phyloP scores from a whole-genome alignment of 2,888 invertebrate genomes.

The Imbricaverruca yamaguchii region DNA sequence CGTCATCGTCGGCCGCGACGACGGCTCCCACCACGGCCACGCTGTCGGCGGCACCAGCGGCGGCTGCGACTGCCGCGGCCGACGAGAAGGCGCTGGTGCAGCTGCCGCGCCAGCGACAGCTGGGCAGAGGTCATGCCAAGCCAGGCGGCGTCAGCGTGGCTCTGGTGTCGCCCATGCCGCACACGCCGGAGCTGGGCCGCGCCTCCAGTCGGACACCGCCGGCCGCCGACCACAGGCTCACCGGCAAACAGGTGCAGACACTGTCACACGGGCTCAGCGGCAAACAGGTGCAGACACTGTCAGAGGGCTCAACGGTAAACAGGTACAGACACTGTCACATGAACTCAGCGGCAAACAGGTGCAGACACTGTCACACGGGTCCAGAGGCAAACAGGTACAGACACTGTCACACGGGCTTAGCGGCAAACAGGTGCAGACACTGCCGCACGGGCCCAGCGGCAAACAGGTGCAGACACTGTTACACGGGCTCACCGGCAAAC shows the following conservation, averaged over 20 bases:
- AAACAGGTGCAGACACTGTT: conserved; percentile 49
- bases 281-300: too few relatives aligned
- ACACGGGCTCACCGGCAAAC: too few relatives aligned
- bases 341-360: conserved; percentile 51
- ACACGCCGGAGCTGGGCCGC: conserved; percentile 32
- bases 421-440: too few relatives aligned
- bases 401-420: too few relatives aligned
- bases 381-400: too few relatives aligned
- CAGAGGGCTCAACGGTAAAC: too few relatives aligned
- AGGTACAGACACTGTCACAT: too few relatives aligned
- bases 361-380: conserved; percentile 48
- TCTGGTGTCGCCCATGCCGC: conserved; percentile 69
- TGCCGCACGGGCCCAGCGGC: too few relatives aligned
- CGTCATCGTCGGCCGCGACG: conserved; percentile 17
- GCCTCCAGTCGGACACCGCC: conserved; percentile 36
- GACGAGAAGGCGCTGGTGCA: conserved; percentile 28
- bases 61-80: conserved; percentile 25
- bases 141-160: conserved; percentile 41
- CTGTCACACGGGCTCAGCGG: conserved; percentile 50
- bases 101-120: conserved; percentile 30
- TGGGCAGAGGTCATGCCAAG: conserved; percentile 29
- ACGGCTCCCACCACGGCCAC: conserved; percentile 33
- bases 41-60: conserved; percentile 17
- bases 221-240: conserved; percentile 59
- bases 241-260: conserved; percentile 46